Evolutionary conservation across 92 coral and sea anemone genomes (phyloP).

Genomic region (Metridium senile): DNA sequence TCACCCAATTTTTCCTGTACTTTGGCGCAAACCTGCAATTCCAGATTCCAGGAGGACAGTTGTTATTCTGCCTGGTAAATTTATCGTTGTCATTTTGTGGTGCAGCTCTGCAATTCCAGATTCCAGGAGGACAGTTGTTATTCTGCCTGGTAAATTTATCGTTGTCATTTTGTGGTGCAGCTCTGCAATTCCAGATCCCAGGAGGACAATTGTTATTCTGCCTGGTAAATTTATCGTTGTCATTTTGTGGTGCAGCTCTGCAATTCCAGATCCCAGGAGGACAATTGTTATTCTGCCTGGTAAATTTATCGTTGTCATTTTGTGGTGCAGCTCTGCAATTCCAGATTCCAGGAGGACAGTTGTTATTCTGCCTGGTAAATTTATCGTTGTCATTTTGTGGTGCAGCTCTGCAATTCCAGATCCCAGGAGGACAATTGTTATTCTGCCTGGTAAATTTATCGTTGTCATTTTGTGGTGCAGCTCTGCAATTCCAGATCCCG

Average conservation of each 20-base stretch:
- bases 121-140: constrained; percentile 26
- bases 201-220: neutral
- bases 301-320: neutral
- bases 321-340: neutral
- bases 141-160: constrained; percentile 21
- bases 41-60: no score
- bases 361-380: neutral
- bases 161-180: neutral
- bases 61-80: neutral
- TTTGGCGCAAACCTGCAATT: neutral
- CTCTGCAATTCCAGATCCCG: constrained; percentile 5
- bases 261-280: constrained; percentile 21
- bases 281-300: neutral
- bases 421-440: constrained; percentile 15
- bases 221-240: neutral
- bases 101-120: constrained; percentile 20
- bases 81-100: neutral
- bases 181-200: constrained; percentile 9
- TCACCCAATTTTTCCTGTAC: neutral
- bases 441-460: neutral
- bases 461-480: no score
- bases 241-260: neutral
- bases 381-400: neutral
- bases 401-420: constrained; percentile 18
- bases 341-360: constrained; percentile 21